Percentiles rank a stretch among this genome's conserved stretches.
Conservation (phyloP, 2,888 invertebrate species). For the Buathra laborator region DNA sequence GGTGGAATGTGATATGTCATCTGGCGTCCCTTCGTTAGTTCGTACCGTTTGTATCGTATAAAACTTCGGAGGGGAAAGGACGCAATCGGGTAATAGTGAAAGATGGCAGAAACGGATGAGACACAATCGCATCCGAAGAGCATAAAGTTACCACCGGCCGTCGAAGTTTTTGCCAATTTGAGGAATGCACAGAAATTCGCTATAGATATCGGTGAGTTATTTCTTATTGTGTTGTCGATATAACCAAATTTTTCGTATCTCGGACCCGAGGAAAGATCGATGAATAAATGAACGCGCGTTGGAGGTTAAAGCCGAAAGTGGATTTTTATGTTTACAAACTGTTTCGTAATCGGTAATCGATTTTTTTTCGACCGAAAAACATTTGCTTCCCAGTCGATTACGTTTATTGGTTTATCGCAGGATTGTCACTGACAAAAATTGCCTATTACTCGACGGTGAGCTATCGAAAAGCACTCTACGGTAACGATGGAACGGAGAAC, state of each 20-base stretch:
- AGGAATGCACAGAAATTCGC: conserved; percentile 89
- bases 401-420: conserved; percentile 82
- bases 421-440: conserved; percentile 89
- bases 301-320: no score
- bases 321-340: not conserved
- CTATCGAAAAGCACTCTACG: conserved; percentile 83
- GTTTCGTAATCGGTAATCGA: not conserved
- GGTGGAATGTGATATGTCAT: conserved; percentile 36
- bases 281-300: no score
- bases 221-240: not conserved
- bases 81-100: conserved; percentile 35
- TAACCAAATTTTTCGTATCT: not conserved
- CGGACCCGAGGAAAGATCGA: no score
- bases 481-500: conserved; percentile 75
- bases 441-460: conserved; percentile 88
- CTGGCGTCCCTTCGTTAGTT: not conserved
- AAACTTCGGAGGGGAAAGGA: conserved; percentile 3
- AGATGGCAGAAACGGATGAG: conserved; percentile 80
- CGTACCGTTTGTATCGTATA: not conserved
- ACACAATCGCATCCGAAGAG: conserved; percentile 84
- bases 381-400: not conserved
- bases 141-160: conserved; percentile 86
- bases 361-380: not conserved
- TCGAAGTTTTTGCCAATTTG: conserved; percentile 88
- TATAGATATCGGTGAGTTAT: conserved; percentile 88